Conservation (phyloP, 2,888 invertebrate genomes). For the Macrosoma leucophasiata region DNA sequence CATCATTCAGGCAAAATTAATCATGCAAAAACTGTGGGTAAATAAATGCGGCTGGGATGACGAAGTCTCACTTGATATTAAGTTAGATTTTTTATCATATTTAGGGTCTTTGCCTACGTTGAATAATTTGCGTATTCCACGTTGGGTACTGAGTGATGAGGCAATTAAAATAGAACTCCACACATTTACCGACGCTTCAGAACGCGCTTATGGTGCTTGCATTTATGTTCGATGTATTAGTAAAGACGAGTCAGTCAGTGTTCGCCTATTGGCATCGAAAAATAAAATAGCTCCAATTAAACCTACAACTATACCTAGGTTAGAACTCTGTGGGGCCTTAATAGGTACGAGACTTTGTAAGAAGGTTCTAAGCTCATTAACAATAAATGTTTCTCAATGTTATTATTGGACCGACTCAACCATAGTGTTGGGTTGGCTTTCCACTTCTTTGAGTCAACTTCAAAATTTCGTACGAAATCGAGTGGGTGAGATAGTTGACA, state of each 20-base stretch:
- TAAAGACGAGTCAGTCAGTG: conserved; percentile 12
- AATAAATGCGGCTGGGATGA: conserved; percentile 27
- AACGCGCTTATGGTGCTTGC: conserved; percentile 27
- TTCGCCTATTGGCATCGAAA: conserved; percentile 25
- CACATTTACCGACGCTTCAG: conserved; percentile 28
- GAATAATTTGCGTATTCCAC: conserved; percentile 22
- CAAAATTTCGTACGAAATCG: no score
- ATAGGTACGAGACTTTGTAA: conserved; percentile 3
- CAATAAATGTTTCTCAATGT: not conserved
- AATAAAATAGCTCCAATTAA: conserved; percentile 24
- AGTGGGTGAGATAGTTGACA: no score
- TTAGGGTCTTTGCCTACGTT: conserved; percentile 6
- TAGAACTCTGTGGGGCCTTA: conserved; percentile 17
- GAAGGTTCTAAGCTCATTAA: conserved; percentile 7
- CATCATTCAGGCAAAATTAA: conserved; percentile 26
- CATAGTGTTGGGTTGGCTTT: no score
- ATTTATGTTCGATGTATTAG: conserved; percentile 20
- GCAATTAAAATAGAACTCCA: conserved; percentile 22
- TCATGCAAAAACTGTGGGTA: conserved; percentile 27
- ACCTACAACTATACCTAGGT: conserved; percentile 21
- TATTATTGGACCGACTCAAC: no score
- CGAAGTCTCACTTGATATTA: conserved; percentile 19
- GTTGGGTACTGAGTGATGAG: conserved; percentile 18
- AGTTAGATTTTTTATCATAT: conserved; percentile 7
- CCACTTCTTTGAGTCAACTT: no score